A percentile compares a stretch with the other conserved stretches of the same genome.
phyloP scores from a whole-genome alignment of 2,113 vertebrate genomes.

The Athene noctua region DNA sequence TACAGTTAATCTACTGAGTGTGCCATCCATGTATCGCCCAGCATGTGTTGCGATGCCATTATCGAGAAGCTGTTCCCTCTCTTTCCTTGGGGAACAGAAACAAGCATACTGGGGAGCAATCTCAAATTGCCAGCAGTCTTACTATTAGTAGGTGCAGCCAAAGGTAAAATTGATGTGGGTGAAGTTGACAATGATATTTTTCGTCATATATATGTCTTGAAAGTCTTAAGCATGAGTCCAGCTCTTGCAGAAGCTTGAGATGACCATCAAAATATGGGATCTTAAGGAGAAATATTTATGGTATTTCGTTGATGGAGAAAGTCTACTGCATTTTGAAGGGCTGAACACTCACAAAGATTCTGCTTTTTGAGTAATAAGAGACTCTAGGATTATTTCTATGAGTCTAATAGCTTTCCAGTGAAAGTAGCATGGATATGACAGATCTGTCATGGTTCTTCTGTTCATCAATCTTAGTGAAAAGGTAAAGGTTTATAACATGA shows the following conservation, averaged over 20 bases:
- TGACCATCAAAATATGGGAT: neutral
- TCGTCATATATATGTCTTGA: neutral
- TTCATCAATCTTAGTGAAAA: conserved; percentile 12
- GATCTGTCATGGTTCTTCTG: neutral
- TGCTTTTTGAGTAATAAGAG: neutral
- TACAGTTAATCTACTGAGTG: neutral
- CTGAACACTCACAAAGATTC: neutral
- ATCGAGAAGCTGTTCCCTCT: neutral
- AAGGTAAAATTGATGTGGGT: neutral
- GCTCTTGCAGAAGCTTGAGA: neutral
- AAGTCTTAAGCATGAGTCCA: neutral
- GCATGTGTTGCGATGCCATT: accelerated
- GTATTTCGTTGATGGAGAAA: neutral
- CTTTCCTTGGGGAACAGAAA: neutral
- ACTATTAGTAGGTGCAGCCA: neutral
- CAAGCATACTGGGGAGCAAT: neutral
- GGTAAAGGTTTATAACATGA: neutral
- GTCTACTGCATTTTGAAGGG: neutral
- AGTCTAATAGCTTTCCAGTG: neutral
- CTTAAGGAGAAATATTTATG: neutral
- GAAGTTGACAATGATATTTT: neutral
- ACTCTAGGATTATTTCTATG: neutral
- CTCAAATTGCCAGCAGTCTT: neutral
- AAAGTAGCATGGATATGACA: neutral
- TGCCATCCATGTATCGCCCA: neutral